Percentiles rank a stretch among this genome's conserved stretches.
Conservation (phyloP, 2,888 invertebrate genomes). For the Cantharis rustica region DNA sequence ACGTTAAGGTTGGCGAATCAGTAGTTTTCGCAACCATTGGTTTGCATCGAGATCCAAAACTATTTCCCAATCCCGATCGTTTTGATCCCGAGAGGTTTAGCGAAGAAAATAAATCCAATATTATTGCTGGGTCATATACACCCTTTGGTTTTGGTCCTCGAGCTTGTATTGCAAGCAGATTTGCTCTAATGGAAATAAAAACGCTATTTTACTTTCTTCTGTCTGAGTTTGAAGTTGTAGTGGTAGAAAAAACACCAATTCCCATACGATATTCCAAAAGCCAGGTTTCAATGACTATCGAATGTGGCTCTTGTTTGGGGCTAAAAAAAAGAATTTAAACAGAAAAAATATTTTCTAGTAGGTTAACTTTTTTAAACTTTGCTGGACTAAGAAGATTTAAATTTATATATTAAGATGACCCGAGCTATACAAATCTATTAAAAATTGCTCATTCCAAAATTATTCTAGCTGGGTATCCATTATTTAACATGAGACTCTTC, state of each 20-base stretch:
- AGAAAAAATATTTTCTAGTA: neutral
- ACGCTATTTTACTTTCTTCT: constrained; percentile 39
- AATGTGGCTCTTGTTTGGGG: constrained; percentile 42
- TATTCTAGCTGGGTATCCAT: too few species aligned
- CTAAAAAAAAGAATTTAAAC: constrained; percentile 31
- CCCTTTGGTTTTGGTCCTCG: constrained; percentile 61
- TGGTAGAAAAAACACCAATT: constrained; percentile 39
- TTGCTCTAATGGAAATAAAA: constrained; percentile 45
- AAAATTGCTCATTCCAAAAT: too few species aligned
- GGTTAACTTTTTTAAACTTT: too few species aligned
- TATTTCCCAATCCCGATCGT: constrained; percentile 43
- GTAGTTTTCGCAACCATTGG: constrained; percentile 40
- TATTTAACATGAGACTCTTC: too few species aligned
- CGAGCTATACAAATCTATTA: too few species aligned
- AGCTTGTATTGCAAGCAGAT: constrained; percentile 63
- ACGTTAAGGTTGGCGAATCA: constrained; percentile 28
- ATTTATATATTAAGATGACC: too few species aligned
- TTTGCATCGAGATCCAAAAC: constrained; percentile 43
- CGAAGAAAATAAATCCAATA: constrained; percentile 60
- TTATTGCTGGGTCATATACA: constrained; percentile 52
- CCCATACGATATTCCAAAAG: constrained; percentile 37
- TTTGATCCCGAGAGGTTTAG: constrained; percentile 54
- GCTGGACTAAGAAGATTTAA: too few species aligned
- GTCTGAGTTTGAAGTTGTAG: constrained; percentile 40
- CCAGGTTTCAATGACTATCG: constrained; percentile 35